Conservation (phyloP, 1,140 invertebrate genomes). For the Contarinia nasturtii region DNA sequence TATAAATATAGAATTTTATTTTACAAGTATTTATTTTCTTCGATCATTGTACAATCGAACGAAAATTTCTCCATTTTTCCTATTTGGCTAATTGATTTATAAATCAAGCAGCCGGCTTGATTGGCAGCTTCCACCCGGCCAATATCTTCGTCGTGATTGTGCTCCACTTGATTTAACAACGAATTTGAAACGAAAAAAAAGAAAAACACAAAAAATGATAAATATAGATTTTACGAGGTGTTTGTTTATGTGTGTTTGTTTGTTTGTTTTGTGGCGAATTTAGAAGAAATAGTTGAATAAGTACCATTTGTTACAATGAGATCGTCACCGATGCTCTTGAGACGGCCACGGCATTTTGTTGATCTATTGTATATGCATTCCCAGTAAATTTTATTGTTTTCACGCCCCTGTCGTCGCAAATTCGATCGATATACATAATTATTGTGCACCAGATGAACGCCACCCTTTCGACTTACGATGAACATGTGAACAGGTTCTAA, state of each 20-base stretch:
- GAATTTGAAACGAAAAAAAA: too few species aligned
- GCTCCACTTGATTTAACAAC: background rate
- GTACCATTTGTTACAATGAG: constrained; percentile 22
- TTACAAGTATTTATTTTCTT: too few species aligned
- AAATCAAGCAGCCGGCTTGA: background rate
- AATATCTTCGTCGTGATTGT: background rate
- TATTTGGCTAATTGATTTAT: background rate
- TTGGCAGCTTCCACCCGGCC: background rate
- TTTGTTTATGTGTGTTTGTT: too few species aligned
- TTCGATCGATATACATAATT: constrained; percentile 23
- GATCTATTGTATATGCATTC: constrained; percentile 22
- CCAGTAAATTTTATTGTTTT: constrained; percentile 20
- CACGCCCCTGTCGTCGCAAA: constrained; percentile 18
- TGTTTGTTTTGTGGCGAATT: too few species aligned
- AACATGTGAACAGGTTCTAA: constrained; percentile 6
- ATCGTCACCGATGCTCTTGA: constrained; percentile 22
- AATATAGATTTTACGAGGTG: too few species aligned
- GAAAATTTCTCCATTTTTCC: too few species aligned
- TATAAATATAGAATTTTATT: too few species aligned
- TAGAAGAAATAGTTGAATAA: too few species aligned
- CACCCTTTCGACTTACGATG: constrained; percentile 21
- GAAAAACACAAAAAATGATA: too few species aligned
- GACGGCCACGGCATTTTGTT: constrained; percentile 19
- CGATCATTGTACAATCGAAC: too few species aligned
- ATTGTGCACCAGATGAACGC: constrained; percentile 18